A percentile compares a stretch with the other conserved stretches of the same genome.
Conservation (phyloP, 2,888 invertebrate genomes). For the Megastigmus dorsalis region DNA sequence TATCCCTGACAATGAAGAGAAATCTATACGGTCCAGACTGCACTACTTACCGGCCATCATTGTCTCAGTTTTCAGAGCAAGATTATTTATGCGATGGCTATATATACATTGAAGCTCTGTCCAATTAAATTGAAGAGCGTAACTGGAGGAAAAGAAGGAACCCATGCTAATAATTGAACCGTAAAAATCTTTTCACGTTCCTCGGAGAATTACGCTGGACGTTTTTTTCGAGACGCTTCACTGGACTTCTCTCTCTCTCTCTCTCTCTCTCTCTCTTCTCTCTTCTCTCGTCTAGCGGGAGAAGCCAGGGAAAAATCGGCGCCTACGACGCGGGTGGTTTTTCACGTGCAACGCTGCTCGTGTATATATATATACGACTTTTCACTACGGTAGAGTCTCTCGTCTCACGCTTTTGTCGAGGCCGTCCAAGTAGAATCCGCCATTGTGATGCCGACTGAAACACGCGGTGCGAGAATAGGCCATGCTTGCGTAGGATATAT, state of each 20-base stretch:
- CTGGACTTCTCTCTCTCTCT: no score
- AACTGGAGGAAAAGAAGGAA: neutral
- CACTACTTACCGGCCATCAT: no score
- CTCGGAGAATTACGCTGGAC: slow-evolving; percentile 19
- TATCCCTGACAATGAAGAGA: no score
- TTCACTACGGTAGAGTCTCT: neutral
- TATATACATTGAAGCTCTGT: no score
- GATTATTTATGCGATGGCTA: slow-evolving; percentile 1
- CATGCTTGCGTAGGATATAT: slow-evolving; percentile 22
- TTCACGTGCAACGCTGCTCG: slow-evolving; percentile 48
- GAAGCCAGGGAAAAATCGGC: slow-evolving; percentile 58
- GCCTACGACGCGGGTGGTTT: slow-evolving; percentile 64
- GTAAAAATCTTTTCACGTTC: slow-evolving; percentile 36
- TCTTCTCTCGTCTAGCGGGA: neutral
- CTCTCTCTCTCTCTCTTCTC: neutral
- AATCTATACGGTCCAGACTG: no score
- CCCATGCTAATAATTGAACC: slow-evolving; percentile 28
- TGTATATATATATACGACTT: slow-evolving; percentile 8
- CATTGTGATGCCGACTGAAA: slow-evolving; percentile 40
- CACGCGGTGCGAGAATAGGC: slow-evolving; percentile 1
- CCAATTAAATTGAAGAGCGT: neutral
- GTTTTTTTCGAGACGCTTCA: no score
- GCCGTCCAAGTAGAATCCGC: slow-evolving; percentile 47
- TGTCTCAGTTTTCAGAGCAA: no score
- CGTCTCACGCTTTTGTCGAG: slow-evolving; percentile 60